Evolutionary conservation across 2,888 invertebrate genomes (phyloP), one percentile per base, ranked within the genome.

Genomic region (Pristionchus maxplancki): DNA sequence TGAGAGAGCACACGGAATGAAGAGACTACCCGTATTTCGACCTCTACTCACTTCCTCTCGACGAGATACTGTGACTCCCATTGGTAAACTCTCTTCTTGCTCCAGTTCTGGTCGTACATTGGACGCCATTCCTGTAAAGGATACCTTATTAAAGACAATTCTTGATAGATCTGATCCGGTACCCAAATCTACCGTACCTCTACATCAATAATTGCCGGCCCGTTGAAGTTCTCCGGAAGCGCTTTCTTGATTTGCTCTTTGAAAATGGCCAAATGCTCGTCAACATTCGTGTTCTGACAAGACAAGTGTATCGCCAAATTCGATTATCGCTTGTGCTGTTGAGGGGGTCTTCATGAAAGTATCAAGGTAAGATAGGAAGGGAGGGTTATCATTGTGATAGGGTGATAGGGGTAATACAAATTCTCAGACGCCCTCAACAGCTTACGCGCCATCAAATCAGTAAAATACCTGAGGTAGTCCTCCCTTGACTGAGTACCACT

Each of bases 381-480:
- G n/a, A n/a, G n/a, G n/a, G n/a, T n/a, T n/a, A n/a, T n/a, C n/a
- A n/a, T n/a, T n/a, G n/a, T n/a, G n/a, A n/a, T n/a, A n/a, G n/a
- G n/a, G n/a, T n/a, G n/a, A n/a, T n/a, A n/a, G n/a, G n/a, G n/a
- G n/a, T n/a, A n/a, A n/a, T n/a, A n/a, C n/a, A n/a, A n/a, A n/a
- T n/a, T n/a, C n/a, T n/a, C n/a, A n/a, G n/a, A n/a, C n/a, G n/a
- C n/a, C n/a, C n/a, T n/a, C n/a, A n/a, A n/a, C n/a, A n/a, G n/a
- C n/a, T n/a, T n/a, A n/a, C n/a, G n/a, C n/a, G n/a, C n/a, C n/a
- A n/a, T n/a, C n/a, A n/a, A n/a, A n/a, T n/a, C n/a, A n/a, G n/a
- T n/a, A n/a, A n/a, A n/a, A 15, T n/a, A 90, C 89, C 90, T 92
- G 92, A 3, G 92, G 92, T 17, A 92, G 88, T 20, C 92, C 92